These are phyloP conservation scores for Catonia carolina DNA, from an alignment of 2,888 invertebrate species.

Conservation along the genomic window DNA sequence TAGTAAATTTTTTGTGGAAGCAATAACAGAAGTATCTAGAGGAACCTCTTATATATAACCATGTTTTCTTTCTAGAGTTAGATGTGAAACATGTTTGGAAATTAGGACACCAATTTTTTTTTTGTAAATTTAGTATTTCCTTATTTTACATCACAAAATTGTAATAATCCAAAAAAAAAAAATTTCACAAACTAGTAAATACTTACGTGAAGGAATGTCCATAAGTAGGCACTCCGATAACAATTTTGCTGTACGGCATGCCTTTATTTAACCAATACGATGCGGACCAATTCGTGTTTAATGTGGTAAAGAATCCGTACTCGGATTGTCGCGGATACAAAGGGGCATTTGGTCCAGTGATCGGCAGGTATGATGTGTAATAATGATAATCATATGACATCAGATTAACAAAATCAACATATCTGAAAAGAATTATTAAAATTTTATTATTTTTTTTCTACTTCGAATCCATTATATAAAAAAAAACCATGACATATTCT, in stretches of 20 bases:
- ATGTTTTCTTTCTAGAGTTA: too few species aligned
- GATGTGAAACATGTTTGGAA: too few species aligned
- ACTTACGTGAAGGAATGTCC: conserved; percentile 68
- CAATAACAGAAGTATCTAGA: too few species aligned
- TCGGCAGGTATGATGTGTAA: conserved; percentile 65
- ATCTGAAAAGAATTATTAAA: conserved; percentile 43
- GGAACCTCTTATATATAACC: too few species aligned
- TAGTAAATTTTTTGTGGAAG: too few species aligned
- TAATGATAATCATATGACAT: conserved; percentile 90
- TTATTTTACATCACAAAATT: too few species aligned
- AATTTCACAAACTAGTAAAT: too few species aligned
- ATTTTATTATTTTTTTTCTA: background rate
- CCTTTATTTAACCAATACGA: conserved; percentile 70
- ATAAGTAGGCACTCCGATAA: conserved; percentile 82
- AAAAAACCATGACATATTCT: too few species aligned
- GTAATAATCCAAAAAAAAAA: too few species aligned
- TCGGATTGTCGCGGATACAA: conserved; percentile 51
- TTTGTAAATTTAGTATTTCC: too few species aligned
- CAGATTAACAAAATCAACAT: conserved; percentile 78
- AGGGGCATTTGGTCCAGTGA: conserved; percentile 79
- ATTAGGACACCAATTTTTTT: too few species aligned
- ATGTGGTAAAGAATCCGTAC: conserved; percentile 58
- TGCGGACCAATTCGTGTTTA: conserved; percentile 77
- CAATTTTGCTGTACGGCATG: conserved; percentile 66
- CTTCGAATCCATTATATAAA: background rate